Conservation (phyloP, 2,797 vertebrate genomes). For the Triplophysa bombifrons region DNA sequence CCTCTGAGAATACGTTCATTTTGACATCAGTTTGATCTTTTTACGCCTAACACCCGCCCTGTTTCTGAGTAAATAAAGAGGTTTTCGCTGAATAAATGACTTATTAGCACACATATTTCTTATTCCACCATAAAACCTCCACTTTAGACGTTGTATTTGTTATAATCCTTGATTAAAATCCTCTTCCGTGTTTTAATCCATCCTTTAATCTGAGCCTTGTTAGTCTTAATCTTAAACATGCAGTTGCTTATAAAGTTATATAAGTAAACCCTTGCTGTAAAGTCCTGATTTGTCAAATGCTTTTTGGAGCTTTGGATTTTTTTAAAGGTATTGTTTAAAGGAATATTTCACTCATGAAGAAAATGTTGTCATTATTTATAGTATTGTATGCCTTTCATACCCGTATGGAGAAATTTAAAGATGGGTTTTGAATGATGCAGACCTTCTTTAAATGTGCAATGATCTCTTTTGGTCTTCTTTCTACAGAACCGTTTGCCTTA, state of each 20-base stretch:
- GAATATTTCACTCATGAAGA: background rate
- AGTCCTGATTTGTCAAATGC: background rate
- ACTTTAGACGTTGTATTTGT: background rate
- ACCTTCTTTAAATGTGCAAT: background rate
- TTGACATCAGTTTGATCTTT: background rate
- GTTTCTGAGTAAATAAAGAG: constrained; percentile 10
- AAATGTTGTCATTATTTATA: background rate
- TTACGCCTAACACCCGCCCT: background rate
- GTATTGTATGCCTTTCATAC: background rate
- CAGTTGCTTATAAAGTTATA: background rate
- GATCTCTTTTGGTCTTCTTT: constrained; percentile 26
- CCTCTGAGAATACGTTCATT: constrained; percentile 3
- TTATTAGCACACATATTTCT: background rate
- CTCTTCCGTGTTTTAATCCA: background rate
- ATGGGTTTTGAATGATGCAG: background rate
- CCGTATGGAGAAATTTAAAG: background rate
- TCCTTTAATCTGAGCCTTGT: background rate
- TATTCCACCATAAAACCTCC: background rate
- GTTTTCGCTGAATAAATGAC: background rate
- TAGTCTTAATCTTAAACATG: constrained; percentile 9
- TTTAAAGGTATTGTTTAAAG: background rate
- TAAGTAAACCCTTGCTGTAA: no score
- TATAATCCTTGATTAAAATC: constrained; percentile 8
- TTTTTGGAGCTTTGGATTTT: background rate
- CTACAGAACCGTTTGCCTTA: constrained; percentile 77